A percentile compares a stretch with the other conserved stretches of the same genome.
Evolutionary conservation across 2,888 invertebrate species (phyloP).

Genomic region (Nysson spinosus): DNA sequence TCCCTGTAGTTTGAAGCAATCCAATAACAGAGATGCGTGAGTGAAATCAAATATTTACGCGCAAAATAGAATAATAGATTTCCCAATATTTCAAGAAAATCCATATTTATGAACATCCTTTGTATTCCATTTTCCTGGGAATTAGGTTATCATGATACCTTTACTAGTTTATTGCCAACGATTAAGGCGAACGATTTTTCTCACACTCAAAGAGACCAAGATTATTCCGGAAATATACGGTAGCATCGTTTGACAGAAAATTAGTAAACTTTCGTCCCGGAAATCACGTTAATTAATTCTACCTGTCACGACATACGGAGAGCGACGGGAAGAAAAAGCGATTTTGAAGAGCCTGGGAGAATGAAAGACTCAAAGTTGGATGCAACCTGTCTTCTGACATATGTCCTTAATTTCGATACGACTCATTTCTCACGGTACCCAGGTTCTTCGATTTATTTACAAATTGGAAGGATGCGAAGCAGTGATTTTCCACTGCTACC

Average conservation of each 20-base stretch:
- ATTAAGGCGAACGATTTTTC: too few species aligned
- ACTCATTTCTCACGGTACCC: constrained; percentile 22
- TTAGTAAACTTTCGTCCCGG: constrained; percentile 13
- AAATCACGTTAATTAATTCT: not conserved
- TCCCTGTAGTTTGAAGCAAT: constrained; percentile 47
- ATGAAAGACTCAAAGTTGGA: constrained; percentile 29
- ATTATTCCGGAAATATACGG: too few species aligned
- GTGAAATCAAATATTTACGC: constrained; percentile 27
- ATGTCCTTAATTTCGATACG: constrained; percentile 47
- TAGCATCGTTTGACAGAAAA: not conserved
- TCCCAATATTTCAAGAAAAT: too few species aligned
- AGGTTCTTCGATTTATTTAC: constrained; percentile 49
- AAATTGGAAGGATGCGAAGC: constrained; percentile 12
- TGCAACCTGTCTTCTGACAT: constrained; percentile 54
- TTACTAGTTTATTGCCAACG: too few species aligned
- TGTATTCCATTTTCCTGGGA: too few species aligned
- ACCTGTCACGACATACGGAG: constrained; percentile 49
- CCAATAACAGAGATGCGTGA: constrained; percentile 47
- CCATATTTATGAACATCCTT: too few species aligned
- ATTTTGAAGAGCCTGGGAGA: constrained; percentile 15
- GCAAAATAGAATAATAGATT: too few species aligned
- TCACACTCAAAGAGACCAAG: too few species aligned
- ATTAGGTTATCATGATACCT: too few species aligned
- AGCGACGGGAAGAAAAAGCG: constrained; percentile 27
- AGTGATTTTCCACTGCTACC: not conserved